Evolutionary conservation across 1,140 invertebrate genomes (phyloP), one percentile per base, ranked within the genome.

Genomic region (Forficula auricularia): DNA sequence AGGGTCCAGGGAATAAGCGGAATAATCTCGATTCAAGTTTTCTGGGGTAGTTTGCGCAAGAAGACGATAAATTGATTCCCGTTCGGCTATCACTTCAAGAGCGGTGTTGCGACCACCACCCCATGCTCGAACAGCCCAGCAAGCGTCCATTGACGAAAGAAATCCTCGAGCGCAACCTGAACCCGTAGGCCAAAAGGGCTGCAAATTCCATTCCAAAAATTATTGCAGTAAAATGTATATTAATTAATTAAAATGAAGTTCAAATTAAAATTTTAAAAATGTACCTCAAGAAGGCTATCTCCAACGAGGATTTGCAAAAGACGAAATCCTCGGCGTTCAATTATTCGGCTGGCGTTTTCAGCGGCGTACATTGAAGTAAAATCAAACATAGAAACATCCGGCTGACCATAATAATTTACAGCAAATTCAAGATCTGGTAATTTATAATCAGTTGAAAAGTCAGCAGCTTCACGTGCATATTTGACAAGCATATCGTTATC

Each of bases 361-460:
- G 95, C 89, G 3, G 88, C 86, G 64, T 91, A 98, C 84, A 98
- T 92, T 0, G 90, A 94, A 0, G 95, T 98, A 58, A 99, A 98
- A 63, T 99, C 95, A 64, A 99, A 99, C 76, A 98, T 91, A n/a
- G 92, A 90, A 0, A 98, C 87, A 64, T 98, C 95, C 2, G 91
- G 83, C 58, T 96, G 85, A 2, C 91, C 89, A 58, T 94, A 95
- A 63, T 97, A 91, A 67, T 98, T 98, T 0, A 95, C 82, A 1
- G 95, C 92, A 65, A 96, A 98, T 58, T 97, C 89, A 44, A 89
- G 66, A 47, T 82, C 69, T 22, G 85, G 80, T 63, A 98, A 75
- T 57, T 85, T 75, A 57, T 88, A 82, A 57, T 88, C 77, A 0
- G 95, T 98, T 3, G 90, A 90, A 65, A 95, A 96, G 56, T 92